Evolutionary conservation across 2,113 vertebrate species (phyloP), one percentile per base, ranked within the genome.

Genomic region (Mirounga angustirostris): DNA sequence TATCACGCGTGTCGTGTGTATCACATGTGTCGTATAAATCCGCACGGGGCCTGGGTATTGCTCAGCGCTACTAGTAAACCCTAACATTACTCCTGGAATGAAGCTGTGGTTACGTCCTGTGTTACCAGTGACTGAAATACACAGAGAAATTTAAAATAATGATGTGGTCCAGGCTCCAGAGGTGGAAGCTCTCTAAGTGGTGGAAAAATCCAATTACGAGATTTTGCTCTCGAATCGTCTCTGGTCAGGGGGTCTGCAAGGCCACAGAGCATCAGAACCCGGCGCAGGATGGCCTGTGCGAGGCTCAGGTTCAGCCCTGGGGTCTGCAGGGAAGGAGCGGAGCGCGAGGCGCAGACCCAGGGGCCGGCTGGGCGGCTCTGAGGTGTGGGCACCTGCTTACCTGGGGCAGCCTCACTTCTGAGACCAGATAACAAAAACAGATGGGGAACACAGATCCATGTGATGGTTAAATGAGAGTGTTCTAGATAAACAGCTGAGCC

Each of bases 381-480:
- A 40, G 19, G 3, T 33, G 11, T 26, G 19, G 30, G 43, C 15
- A 15, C 74, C 73, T 61, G 54, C 30, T 50, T 52, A 7, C 14
- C 50, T 11, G 43, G 40, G 40, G 36, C 26, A 24, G 10, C 61
- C 30, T 80, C 52, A 11, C 10, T 88, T 63, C 69, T 36, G 43
- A 74, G 61, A 61, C 40, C 15, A 19, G 40, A 7, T 3, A 40
- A 5, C 40, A 50, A 52, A 83, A 40, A 50, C 19, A 28, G 21
- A 76, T 11, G 22, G 30, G 13, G 61, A 21, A 22, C 40, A 36
- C 13, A 0, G 52, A n/a, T 30, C n/a, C 13, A 9, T 0, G 4
- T 18, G 61, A 46, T 0, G 36, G 40, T 28, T 24, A 46, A 28
- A 24, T 33, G 30, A 12, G 22, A 8, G 4, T n/a, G 79, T 71